Base-by-base conservation (phyloP, 2,113 vertebrate species). In the Forbesichthys agassizii region DNA sequence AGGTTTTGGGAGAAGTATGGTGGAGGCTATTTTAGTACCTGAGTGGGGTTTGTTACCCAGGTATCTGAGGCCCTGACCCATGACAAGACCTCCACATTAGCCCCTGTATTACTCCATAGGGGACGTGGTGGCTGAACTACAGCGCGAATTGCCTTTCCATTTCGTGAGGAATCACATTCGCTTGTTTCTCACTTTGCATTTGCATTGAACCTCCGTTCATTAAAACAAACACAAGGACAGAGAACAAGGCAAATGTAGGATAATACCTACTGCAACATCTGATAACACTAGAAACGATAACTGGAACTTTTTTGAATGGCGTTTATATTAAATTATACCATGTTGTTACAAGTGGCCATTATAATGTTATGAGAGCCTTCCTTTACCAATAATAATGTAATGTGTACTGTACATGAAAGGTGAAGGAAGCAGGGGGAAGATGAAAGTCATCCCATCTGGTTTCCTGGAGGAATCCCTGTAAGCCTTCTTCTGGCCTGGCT, bases 401-500 rank as follows among this genome's bases (percentile, higher is more conserved):
- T 27, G 27, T 27, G 27, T 27, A 27, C 27, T 27, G 61, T 49
- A 62, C 61, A 86, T 42, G 4, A 42, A 42, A 6, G 5, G 5
- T 42, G 73, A 66, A 52, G 59, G 78, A 82, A 74, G 42, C 83
- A 69, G 77, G 62, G 66, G 69, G 84, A 84, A 88, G 80, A 85
- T 79, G 87, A 54, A 76, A 42, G 36, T 42, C 1, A 55, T 20
- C 77, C 57, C 36, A 27, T 27, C 52, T 12, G 14, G 9, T 57
- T 73, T 33, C 33, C 48, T 60, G 36, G 70, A 42, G 69, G 68
- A 62, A 75, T 80, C 77, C 66, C 73, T 64, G 48, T 76, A 81
- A 75, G 82, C 85, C 33, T 52, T 72, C 86, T 87, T 84, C 85
- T 85, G 84, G 75, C 77, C 77, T 60, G 75, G 69, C 72, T 76